Evolutionary conservation across 2,888 invertebrate genomes (phyloP), one percentile per base, ranked within the genome.

Genomic region (Ophioninae sp.): DNA sequence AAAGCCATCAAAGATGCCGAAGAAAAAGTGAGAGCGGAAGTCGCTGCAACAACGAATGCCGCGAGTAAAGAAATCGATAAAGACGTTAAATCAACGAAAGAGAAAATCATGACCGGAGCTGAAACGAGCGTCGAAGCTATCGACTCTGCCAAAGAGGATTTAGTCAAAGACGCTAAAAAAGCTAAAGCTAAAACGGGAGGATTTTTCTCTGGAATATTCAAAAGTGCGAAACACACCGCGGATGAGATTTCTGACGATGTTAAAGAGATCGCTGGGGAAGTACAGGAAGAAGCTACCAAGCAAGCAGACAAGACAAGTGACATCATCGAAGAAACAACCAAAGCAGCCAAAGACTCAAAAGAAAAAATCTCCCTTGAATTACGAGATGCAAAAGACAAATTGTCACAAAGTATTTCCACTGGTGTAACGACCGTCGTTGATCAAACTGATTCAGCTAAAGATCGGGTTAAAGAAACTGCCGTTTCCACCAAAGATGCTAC

Each of bases 121-220:
- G 82, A 84, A 73, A 20, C 73, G 9, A 69, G 61, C 13, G 72
- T 44, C 22, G 80, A 69, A 69, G 20, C 61, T 20, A 37, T 58
- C 0, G 68, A 80, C 13, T 44, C 75, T 56, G 69, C 75, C 10
- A 80, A 80, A 44, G 85, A 82, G 44, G 83, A 86, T 37, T 79
- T 77, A 61, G 75, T 78, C 23, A 82, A 84, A 61, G 85, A 86
- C n/a, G 67, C 75, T 10, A 93, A 87, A 93, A 93, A 94, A 20
- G 94, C 94, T 0, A 91, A 94, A 20, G 93, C 93, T 88, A 88
- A 94, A 86, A 92, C 94, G 0, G 92, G 80, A 13, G 80, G 80
- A 75, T 81, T 81, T 68, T 76, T 81, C 41, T 81, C 80, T 1
- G 81, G 81, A 6, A 81, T 81, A 17, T 81, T 81, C 51, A 81